Percentiles rank a stretch among this genome's conserved stretches.
Evolutionary conservation across 1,140 invertebrate genomes (phyloP).

Genomic region (Arctopsyche grandis): DNA sequence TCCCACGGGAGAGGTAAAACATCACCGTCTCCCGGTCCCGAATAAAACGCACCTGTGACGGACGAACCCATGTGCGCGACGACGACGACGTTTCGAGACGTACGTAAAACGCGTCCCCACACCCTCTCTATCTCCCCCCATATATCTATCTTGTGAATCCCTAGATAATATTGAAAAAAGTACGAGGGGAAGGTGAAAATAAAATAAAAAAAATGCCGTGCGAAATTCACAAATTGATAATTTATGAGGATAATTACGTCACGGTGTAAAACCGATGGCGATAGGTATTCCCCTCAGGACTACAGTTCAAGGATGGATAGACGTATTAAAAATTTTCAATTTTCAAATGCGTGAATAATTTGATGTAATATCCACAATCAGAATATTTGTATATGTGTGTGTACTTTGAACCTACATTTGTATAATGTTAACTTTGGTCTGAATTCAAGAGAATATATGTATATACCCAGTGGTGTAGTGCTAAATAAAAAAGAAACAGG

Average conservation of each 20-base stretch:
- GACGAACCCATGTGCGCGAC: not conserved
- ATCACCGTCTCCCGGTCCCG: not conserved
- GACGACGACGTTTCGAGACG: not conserved
- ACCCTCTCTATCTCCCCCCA: not conserved
- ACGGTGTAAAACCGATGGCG: not conserved
- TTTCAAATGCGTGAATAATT: too few relatives aligned
- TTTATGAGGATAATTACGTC: conserved; percentile 8
- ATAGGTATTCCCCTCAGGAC: too few relatives aligned
- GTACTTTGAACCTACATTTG: too few relatives aligned
- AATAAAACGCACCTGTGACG: conserved; percentile 37
- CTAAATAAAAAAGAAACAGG: too few relatives aligned
- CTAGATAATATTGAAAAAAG: conserved; percentile 14
- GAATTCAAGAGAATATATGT: too few relatives aligned
- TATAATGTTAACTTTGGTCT: too few relatives aligned
- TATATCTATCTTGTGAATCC: conserved; percentile 16
- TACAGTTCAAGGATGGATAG: too few relatives aligned
- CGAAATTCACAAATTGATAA: conserved; percentile 18
- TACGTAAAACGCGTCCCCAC: conserved; percentile 12
- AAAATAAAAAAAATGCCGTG: conserved; percentile 7
- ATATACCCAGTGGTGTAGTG: too few relatives aligned
- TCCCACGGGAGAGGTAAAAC: conserved; percentile 41
- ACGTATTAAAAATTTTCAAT: too few relatives aligned
- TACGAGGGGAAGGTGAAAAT: not conserved
- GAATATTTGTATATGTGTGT: too few relatives aligned
- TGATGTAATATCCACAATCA: too few relatives aligned